Evolutionary conservation across 2,888 invertebrate genomes (phyloP), one percentile per base, ranked within the genome.

Genomic region (Nezara viridula): DNA sequence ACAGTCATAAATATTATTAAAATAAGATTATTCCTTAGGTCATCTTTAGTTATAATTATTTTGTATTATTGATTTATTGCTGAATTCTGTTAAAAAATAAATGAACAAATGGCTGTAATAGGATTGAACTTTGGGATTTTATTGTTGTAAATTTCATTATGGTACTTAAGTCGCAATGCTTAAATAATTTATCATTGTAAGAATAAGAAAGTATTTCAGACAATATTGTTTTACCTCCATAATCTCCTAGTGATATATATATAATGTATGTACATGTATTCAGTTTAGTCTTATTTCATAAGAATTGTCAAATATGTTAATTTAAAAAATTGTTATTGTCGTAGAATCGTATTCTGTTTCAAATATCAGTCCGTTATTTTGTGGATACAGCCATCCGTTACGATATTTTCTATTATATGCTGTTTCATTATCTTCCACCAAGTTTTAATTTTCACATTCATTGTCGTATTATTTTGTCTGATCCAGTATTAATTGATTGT

Each of bases 331-430:
- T 81, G 81, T 81, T n/a, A 81, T 81, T 81, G 81, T 12, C n/a
- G 44, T 44, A 81, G 81, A 12, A 44, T 44, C 24, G 44, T 81
- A 47, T 81, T 81, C 27, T 37, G 47, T 49, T 90, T 89, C 90
- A 89, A 89, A 90, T 90, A 89, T 89, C 90, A 90, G 90, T 90
- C 90, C 89, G 73, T 90, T 89, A 89, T 90, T 88, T 55, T 88
- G 27, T 66, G 16, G 24, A 86, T 60, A 77, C 90, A 90, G 89
- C 89, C 90, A 85, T 49, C 27, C 27, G 19, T 90, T 88, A 85
- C 24, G 37, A 49, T 7, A 49, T 40, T n/a, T n/a, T n/a, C 14
- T 47, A 73, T 73, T 73, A 32, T 73, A 73, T 32, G 19, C 1
- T 37, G 66, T 73, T 73, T 73, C 37, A 73, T 21, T 37, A 19